Percentiles rank a stretch among this genome's conserved stretches.
Evolutionary conservation across 2,797 vertebrate genomes (phyloP).

Genomic region (Philypnodon macrostomus): DNA sequence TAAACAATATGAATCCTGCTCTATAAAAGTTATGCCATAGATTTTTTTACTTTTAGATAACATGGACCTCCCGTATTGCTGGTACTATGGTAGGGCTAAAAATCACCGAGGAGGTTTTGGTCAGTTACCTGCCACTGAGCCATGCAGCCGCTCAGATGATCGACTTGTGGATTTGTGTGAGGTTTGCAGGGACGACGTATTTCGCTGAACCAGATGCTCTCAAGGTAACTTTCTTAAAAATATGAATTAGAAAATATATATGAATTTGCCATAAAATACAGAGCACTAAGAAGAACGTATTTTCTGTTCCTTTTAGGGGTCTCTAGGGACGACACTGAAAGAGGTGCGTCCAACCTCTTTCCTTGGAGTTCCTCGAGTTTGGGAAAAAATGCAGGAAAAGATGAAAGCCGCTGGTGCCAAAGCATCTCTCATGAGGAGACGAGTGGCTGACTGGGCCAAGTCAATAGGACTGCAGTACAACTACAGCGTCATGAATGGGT

Average conservation of each 20-base stretch:
- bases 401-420: conserved; percentile 72
- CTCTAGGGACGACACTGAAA: conserved; percentile 72
- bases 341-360: conserved; percentile 78
- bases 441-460: conserved; percentile 75
- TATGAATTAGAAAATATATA: background rate
- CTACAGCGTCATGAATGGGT: conserved; percentile 78
- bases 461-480: conserved; percentile 74
- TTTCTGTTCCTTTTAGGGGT: conserved; percentile 59
- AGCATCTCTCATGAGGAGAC: conserved; percentile 64
- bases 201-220: conserved; percentile 80
- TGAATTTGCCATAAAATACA: background rate
- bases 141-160: conserved; percentile 80
- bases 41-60: conserved; percentile 68
- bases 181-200: conserved; percentile 58
- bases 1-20: no score
- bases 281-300: background rate
- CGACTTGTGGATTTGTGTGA: conserved; percentile 77
- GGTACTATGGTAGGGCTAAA: conserved; percentile 15
- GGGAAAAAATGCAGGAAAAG: conserved; percentile 84
- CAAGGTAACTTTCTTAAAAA: conserved; percentile 70
- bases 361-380: conserved; percentile 80
- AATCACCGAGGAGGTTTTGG: conserved; percentile 45
- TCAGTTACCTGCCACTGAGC: conserved; percentile 83
- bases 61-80: conserved; percentile 66
- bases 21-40: no score